Evolutionary conservation across 2,797 vertebrate genomes (phyloP), one percentile per base, ranked within the genome.

Genomic region (Alcedo quadribrachys): DNA sequence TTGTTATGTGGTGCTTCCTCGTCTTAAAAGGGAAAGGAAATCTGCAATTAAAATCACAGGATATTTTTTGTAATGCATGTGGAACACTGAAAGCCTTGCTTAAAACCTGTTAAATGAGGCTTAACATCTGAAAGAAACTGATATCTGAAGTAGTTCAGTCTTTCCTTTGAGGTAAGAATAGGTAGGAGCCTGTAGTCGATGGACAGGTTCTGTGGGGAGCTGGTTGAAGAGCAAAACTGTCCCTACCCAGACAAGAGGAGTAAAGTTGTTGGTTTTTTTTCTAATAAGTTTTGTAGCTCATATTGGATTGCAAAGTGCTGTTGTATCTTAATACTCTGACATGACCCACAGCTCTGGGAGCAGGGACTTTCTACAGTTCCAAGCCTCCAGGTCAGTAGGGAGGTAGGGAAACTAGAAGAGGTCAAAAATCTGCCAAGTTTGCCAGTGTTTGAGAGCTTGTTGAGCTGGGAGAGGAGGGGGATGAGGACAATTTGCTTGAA

Each of bases 1-100:
- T 77, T 82, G 77, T 35, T 57, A 20, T 66, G 80, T 0, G 0
- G 28, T 71, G 82, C 53, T 87, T 58, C 28, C 35, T 79, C 14
- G 73, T 9, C 53, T 84, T 67, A 45, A 83, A 89, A 89, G 43
- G 48, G 68, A 89, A 79, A 76, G 70, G 62, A 60, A 87, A 78
- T 71, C 71, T 81, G 70, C 83, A 83, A 50, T 89, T 93, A 89
- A 42, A 79, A 83, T 73, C 42, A 32, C 67, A 75, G 81, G 33
- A 17, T 88, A 58, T 74, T 89, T 84, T 67, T 67, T 87, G 65
- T 87, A 57, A 66, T 85, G 92, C 91, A 93, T 85, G 91, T 74
- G 77, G 76, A 79, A 70, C 28, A 33, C 53, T 84, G 48, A 46
- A 73, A 76, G 83, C 15, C 6, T 37, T 89, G 65, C 54, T 91